phyloP scores from a whole-genome alignment of 2,113 vertebrate genomes.

The Rhea americana region DNA sequence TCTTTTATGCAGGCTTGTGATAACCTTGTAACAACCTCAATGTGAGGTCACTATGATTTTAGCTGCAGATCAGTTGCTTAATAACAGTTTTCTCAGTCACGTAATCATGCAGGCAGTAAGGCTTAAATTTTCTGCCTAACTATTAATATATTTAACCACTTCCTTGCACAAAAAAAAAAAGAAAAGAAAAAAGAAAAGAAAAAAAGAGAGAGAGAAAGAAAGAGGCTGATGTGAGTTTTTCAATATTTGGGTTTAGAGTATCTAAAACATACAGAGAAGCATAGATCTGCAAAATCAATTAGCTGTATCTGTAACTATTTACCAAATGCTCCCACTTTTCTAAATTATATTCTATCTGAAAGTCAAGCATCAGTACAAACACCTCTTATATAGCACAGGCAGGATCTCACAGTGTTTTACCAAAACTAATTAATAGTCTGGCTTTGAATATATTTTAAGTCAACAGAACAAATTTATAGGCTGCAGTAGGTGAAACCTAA shows the following conservation, averaged over 20 bases:
- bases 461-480: conserved; percentile 11
- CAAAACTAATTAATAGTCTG: background rate
- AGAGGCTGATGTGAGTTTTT: background rate
- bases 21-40: conserved; percentile 45
- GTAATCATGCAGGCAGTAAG: conserved; percentile 19
- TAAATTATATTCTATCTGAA: conserved; percentile 20
- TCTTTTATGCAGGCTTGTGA: conserved; percentile 10
- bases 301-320: background rate
- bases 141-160: conserved; percentile 17
- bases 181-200: background rate
- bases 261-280: conserved; percentile 22
- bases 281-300: background rate
- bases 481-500: background rate
- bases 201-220: background rate
- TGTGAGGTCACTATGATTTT: conserved; percentile 56
- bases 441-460: background rate
- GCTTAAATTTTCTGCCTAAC: conserved; percentile 45
- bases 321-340: background rate
- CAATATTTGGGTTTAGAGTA: background rate
- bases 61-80: conserved; percentile 34
- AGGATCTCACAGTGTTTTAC: background rate
- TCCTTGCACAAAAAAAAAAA: background rate
- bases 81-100: conserved; percentile 29
- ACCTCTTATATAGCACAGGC: background rate
- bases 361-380: background rate